Evolutionary conservation across 2,888 invertebrate genomes (phyloP), one percentile per base, ranked within the genome.

Genomic region (Sinotaia quadrata): DNA sequence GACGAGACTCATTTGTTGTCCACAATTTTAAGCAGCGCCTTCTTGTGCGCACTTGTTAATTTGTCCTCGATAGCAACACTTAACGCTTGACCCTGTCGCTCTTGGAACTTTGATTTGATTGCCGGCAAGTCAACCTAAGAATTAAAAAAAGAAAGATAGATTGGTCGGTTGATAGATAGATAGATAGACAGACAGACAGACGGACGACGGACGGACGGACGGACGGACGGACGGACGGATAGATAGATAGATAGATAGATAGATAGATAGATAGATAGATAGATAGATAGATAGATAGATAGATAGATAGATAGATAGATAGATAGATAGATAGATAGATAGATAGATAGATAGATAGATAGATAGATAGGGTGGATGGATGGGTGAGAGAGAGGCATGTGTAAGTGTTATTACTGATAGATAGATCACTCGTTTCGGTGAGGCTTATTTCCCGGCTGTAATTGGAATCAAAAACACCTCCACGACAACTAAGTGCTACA

Each of bases 81-180:
- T 54, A 89, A 74, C 56, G 81, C 81, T 54, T 80, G 83, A 24
- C 84, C 86, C 71, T 86, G 87, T 57, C 83, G 78, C 66, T 82
- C 80, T 67, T 83, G 77, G 75, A 87, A 89, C 62, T 78, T 76
- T 8, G 81, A 84, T 68, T 88, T 86, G 67, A 89, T 88, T 63
- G 87, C 86, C 44, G 79, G 79, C 21, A 89, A 79, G 76, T 89
- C 89, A 65, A 88, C 79, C 89, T 89, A 78, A 34, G 81, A 79
- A 62, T 18, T 3, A 47, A 8, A 47, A 24, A 47, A 47, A 18
- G 18, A 2, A 24, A 47, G 24, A 21, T 24, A 47, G n/a, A 12
- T 18, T 18, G n/a, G 15, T 12, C 15, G 15, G 41, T 18, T 18
- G 41, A n/a, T 18, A 12, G n/a, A 1, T 12, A 1, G n/a, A 41